phyloP scores from a whole-genome alignment of 2,888 invertebrate species.

The Ashinkailepas kermadecensis region DNA sequence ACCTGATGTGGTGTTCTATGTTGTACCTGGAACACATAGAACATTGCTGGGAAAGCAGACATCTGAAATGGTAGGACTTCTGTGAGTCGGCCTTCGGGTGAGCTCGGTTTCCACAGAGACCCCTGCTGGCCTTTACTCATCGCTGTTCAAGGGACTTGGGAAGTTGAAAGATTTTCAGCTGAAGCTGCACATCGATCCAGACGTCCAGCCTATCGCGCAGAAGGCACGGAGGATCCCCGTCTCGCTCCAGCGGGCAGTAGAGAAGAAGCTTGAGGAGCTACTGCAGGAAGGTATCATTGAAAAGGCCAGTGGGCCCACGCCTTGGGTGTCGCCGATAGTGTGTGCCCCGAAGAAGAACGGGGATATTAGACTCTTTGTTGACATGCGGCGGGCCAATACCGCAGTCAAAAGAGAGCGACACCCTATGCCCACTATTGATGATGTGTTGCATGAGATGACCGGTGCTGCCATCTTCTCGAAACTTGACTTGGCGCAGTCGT shows the following conservation, averaged over 20 bases:
- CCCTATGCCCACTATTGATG: slow-evolving; percentile 33
- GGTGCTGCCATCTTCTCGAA: slow-evolving; percentile 23
- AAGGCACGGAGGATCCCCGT: background rate
- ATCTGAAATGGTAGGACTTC: background rate
- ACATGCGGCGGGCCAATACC: slow-evolving; percentile 36
- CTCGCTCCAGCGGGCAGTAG: background rate
- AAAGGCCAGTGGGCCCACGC: slow-evolving; percentile 33
- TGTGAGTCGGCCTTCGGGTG: background rate
- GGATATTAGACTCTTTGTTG: slow-evolving; percentile 35
- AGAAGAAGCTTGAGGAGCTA: background rate
- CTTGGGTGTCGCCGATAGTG: slow-evolving; percentile 35
- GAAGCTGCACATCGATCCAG: background rate
- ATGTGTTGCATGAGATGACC: slow-evolving; percentile 10
- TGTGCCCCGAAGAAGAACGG: slow-evolving; percentile 36
- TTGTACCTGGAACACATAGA: background rate
- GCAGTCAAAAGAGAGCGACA: slow-evolving; percentile 33
- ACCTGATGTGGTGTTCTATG: background rate
- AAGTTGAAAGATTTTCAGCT: background rate
- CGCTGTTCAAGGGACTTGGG: background rate
- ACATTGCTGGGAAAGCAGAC: background rate
- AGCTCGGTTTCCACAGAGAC: background rate
- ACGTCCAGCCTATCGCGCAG: background rate
- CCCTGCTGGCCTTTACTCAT: background rate
- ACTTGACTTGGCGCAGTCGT: slow-evolving; percentile 23
- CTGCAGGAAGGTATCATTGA: slow-evolving; percentile 28